Percentiles rank a stretch among this genome's conserved stretches.
Conservation (phyloP, 2,113 vertebrate genomes). For the Axis porcinus region DNA sequence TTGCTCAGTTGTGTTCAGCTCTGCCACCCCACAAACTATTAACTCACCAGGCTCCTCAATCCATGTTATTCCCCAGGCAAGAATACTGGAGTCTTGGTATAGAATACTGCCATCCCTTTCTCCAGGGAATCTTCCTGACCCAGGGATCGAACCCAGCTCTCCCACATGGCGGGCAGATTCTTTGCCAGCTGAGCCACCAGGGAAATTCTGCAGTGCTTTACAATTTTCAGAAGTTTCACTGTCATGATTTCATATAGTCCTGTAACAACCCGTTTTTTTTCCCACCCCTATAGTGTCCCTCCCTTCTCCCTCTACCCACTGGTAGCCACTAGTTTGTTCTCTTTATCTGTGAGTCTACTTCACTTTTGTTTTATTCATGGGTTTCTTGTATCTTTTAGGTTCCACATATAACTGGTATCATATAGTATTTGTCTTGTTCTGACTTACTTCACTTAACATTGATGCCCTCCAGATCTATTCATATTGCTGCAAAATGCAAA, state of each 20-base stretch:
- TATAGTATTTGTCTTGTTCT: neutral
- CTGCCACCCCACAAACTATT: neutral
- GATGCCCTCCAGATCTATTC: neutral
- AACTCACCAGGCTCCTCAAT: neutral
- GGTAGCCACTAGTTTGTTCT: neutral
- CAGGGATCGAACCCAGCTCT: neutral
- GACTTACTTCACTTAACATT: neutral
- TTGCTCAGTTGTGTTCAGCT: neutral
- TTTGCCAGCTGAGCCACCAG: neutral
- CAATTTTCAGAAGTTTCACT: neutral
- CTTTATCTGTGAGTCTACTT: neutral
- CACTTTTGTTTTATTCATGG: neutral
- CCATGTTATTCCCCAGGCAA: neutral
- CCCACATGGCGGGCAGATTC: neutral
- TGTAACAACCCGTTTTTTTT: accelerated
- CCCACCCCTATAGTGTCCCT: neutral
- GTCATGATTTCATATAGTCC: neutral
- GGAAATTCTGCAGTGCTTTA: neutral
- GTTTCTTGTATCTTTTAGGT: neutral
- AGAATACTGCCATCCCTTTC: neutral
- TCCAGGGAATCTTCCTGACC: neutral
- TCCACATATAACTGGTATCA: neutral
- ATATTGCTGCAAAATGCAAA: neutral
- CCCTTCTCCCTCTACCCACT: neutral
- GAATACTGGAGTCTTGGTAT: neutral